Evolutionary conservation across 2,888 invertebrate species (phyloP), one percentile per base, ranked within the genome.

Genomic region (Synergus laeviventris): DNA sequence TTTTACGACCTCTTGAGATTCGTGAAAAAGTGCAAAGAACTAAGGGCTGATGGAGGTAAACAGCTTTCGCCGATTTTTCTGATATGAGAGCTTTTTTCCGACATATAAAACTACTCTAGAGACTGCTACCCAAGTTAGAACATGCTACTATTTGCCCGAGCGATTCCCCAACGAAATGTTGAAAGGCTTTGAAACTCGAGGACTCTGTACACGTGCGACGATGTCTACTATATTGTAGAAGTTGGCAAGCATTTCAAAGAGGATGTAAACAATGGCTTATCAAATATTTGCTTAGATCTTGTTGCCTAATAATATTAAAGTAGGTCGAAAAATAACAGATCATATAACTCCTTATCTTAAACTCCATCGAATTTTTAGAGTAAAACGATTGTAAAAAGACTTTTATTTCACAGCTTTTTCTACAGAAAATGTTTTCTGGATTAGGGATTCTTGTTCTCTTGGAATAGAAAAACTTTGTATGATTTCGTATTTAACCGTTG

Each of bases 391-490:
- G 42, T 9, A 42, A n/a, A 49, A 49, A 4, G n/a, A 49, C 42
- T 42, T 42, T 42, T n/a, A n/a, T n/a, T n/a, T n/a, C 31, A 31
- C 31, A 31, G 31, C 31, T 31, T 31, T 5, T 31, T 31, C 5
- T 31, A 31, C 31, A 31, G 31, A 31, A 31, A n/a, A n/a, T n/a
- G n/a, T n/a, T n/a, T n/a, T n/a, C n/a, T n/a, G n/a, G n/a, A n/a
- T n/a, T n/a, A n/a, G n/a, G n/a, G 59, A 38, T 73, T 75, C 75
- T 75, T 76, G 21, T 79, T 78, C 76, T 66, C 49, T 59, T 60
- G 38, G 75, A 83, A 85, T 86, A 83, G 85, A 84, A 86, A 87
- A 87, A 84, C 79, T 87, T 77, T 88, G 87, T 88, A 74, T 61
- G 75, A 60, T 80, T 61, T 42, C 42, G 74, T 73, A n/a, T 74